Evolutionary conservation across 2,888 invertebrate genomes (phyloP), one percentile per base, ranked within the genome.

Genomic region (Tachina grossa): DNA sequence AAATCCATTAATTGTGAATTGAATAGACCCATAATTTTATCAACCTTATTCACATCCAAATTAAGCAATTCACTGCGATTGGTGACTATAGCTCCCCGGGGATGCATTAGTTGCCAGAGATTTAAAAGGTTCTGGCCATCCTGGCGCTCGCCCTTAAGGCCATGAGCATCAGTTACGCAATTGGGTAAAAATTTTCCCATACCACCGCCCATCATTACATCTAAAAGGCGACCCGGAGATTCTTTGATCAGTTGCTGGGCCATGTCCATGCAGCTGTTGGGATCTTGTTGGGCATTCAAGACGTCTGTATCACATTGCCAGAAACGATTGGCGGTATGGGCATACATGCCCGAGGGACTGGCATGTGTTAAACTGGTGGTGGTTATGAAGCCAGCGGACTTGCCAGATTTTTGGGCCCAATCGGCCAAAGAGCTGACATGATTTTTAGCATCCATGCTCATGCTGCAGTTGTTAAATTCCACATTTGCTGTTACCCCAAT

Each of bases 321-420:
- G 87, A 95, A 93, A 8, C 97, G 93, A 83, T 95, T 94, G 0
- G 96, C 94, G 0, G 94, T 93, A 85, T 95, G 94, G 0, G 95
- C 94, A 89, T 94, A 95, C 88, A 93, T 92, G 0, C 94, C 95
- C 0, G 96, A 95, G 0, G 97, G 97, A 2, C 96, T 96, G 0
- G 97, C 97, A 90, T 97, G 96, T 0, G 97, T 97, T 0, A 97
- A 94, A 13, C 96, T 93, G 0, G 96, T 96, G 0, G 96, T 97
- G 0, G 97, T 97, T 1, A 97, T 96, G 8, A 96, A 87, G 0
- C 96, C 96, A 88, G 94, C 86, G 0, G 93, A 92, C 89, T 95
- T 96, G 0, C 94, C 94, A 10, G 93, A 94, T 1, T 85, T 85
- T 89, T 96, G 94, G 0, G 96, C 96, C 95, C 95, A 95, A 45